Percentiles rank a stretch among this genome's conserved stretches.
Conservation (phyloP, 2,113 vertebrate genomes). For the Pyxicephalus adspersus region DNA sequence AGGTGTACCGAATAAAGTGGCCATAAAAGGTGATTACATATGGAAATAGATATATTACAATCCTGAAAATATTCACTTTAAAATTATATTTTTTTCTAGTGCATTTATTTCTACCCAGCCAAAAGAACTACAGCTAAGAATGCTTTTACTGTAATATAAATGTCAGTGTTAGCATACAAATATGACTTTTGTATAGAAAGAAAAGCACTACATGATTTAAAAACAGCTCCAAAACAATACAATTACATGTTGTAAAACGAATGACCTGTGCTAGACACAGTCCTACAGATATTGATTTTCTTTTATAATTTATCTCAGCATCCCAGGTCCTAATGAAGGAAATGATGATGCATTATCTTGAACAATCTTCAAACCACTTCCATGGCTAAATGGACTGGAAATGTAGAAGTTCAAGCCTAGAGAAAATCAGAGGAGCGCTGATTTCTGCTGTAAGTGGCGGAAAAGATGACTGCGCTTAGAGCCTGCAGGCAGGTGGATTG, state of each 20-base stretch:
- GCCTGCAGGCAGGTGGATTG: conserved; percentile 36
- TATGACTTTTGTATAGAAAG: conserved; percentile 13
- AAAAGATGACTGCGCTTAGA: conserved; percentile 50
- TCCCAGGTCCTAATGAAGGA: conserved; percentile 29
- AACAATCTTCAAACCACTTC: conserved; percentile 30
- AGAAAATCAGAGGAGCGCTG: conserved; percentile 37
- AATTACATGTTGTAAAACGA: neutral
- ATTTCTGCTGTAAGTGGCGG: conserved; percentile 50
- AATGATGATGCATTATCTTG: conserved; percentile 39
- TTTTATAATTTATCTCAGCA: conserved; percentile 38
- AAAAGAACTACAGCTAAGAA: too few relatives aligned
- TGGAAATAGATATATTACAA: too few relatives aligned
- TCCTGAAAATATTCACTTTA: too few relatives aligned
- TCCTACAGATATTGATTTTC: conserved; percentile 10
- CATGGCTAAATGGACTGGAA: conserved; percentile 41
- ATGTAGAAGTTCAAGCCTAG: conserved; percentile 30
- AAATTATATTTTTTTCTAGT: too few relatives aligned
- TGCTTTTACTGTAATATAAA: neutral
- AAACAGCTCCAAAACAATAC: neutral
- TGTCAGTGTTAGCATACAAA: conserved; percentile 13
- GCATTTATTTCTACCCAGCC: too few relatives aligned
- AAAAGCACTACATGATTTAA: neutral
- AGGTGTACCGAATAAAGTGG: too few relatives aligned
- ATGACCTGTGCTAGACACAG: neutral
- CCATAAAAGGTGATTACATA: too few relatives aligned